Evolutionary conservation across 2,113 vertebrate species (phyloP).

Genomic region (Eulemur macaco): DNA sequence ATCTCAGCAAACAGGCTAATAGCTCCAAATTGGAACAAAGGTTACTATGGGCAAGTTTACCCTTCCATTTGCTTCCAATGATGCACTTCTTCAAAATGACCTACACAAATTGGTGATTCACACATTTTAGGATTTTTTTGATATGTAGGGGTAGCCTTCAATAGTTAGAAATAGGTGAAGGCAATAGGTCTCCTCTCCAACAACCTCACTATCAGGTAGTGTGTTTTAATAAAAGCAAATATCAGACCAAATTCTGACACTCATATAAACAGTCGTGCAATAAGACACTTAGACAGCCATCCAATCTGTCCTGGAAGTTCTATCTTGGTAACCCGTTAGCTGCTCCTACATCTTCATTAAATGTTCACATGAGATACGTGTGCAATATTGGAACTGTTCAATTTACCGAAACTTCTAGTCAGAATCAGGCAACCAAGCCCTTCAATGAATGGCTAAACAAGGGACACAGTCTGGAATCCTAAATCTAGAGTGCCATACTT

Average conservation of each 20-base stretch:
- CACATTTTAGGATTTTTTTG: not conserved
- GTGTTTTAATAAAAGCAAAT: not conserved
- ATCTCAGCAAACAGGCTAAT: not conserved
- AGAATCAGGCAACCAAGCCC: conserved; percentile 14
- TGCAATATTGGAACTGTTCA: not conserved
- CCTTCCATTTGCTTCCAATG: conserved; percentile 26
- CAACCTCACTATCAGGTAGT: not conserved
- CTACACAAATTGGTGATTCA: not conserved
- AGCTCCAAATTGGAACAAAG: not conserved
- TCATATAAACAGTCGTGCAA: not conserved
- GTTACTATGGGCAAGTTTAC: not conserved
- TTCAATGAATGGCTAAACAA: not conserved
- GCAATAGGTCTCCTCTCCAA: not conserved
- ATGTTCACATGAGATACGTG: not conserved
- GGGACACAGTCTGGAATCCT: conserved; percentile 5
- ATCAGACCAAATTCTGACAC: not conserved
- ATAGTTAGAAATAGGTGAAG: not conserved
- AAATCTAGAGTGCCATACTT: not conserved
- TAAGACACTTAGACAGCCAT: not conserved
- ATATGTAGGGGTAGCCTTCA: not conserved
- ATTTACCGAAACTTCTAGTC: conserved; percentile 13
- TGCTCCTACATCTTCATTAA: not conserved
- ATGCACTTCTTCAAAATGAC: not conserved
- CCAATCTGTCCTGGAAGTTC: not conserved
- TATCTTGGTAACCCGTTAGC: not conserved